A percentile compares a stretch with the other conserved stretches of the same genome.
phyloP scores from a whole-genome alignment of 1,140 invertebrate species.

The Brachionus paranguensis region DNA sequence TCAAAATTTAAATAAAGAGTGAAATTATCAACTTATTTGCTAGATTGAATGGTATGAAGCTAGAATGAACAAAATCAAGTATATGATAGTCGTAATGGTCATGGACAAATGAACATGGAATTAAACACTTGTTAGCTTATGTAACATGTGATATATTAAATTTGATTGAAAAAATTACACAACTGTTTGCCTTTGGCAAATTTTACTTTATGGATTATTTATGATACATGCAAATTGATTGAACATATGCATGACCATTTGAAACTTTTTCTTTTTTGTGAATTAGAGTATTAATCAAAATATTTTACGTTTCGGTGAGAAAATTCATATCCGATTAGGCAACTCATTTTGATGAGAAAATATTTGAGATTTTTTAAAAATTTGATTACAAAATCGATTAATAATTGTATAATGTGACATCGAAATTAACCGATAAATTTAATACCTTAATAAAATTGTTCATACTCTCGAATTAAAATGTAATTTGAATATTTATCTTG shows the following conservation, averaged over 20 bases:
- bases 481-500: neutral
- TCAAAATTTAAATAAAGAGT: too few relatives aligned
- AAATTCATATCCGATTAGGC: slow-evolving; percentile 20
- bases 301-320: slow-evolving; percentile 8
- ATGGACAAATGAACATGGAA: neutral
- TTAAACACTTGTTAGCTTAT: neutral
- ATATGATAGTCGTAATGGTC: neutral
- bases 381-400: slow-evolving; percentile 17
- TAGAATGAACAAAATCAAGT: too few relatives aligned
- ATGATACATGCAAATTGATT: slow-evolving; percentile 6
- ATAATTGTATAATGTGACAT: neutral
- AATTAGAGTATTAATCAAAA: neutral
- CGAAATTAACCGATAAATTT: neutral
- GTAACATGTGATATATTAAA: neutral
- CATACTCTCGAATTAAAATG: neutral
- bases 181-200: neutral
- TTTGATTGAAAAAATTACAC: neutral
- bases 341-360: neutral
- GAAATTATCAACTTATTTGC: too few relatives aligned
- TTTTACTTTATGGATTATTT: neutral
- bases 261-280: neutral
- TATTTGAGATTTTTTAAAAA: neutral
- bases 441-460: slow-evolving; percentile 5
- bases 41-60: too few relatives aligned
- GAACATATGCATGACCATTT: neutral